Evolutionary conservation across 2,888 invertebrate genomes (phyloP), one percentile per base, ranked within the genome.

Genomic region (Acronicta aceris): DNA sequence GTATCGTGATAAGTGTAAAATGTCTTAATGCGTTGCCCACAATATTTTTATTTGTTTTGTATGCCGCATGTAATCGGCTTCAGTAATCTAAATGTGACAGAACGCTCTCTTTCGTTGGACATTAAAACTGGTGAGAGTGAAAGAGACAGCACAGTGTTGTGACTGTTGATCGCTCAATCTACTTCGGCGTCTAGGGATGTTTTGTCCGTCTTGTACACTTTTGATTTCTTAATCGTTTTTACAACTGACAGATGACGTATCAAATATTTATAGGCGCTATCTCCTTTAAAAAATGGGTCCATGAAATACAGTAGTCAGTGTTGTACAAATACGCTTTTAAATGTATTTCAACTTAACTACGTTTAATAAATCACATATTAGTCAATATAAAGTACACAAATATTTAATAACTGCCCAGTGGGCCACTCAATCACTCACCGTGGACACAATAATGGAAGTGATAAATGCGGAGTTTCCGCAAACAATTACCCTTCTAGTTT

Each of bases 41-140:
- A 90, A 89, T 91, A 87, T 91, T 93, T 92, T 93, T 93, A 90
- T 94, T 93, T 93, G 92, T 92, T 93, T 93, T 93, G 86, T 84
- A 75, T 69, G 66, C 80, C 79, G 78, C 76, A 74, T 80, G 85
- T 88, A 87, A 91, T 90, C 91, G 84, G 65, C 63, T 66, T 65
- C 53, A 71, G 64, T 80, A 80, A 90, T 91, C 90, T 91, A 85
- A 91, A 91, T 91, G 90, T 83, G 85, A 81, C 83, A 70, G 62
- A 62, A 59, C 78, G 79, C 65, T 89, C 90, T 86, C 86, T 78
- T 72, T 90, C 82, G 30, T 25, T 54, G 66, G 27, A 46, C 36
- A 17, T 13, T 53, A 13, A 27, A 38, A 38, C 30, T 4, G 1
- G 48, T 71, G 40, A 3, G 86, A 66, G 80, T 62, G 86, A 88